These are phyloP conservation scores for Drosophila percnosoma DNA, from an alignment of 2,888 invertebrate genomes.

Conservation along the genomic window DNA sequence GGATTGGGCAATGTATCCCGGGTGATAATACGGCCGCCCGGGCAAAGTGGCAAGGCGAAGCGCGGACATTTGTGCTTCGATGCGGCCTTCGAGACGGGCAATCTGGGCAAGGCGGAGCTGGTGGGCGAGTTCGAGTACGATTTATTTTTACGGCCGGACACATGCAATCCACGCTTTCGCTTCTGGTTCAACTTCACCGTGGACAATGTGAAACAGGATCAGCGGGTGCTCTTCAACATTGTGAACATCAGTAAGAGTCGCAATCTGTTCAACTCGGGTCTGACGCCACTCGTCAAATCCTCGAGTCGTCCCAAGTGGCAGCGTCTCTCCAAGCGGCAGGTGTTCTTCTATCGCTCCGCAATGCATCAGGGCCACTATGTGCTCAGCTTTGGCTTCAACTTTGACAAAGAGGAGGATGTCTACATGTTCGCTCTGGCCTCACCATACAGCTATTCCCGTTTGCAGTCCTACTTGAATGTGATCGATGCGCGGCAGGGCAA, in stretches of 20 bases:
- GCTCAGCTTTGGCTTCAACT: constrained; percentile 96
- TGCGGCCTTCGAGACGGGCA: constrained; percentile 98
- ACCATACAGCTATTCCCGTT: constrained; percentile 97
- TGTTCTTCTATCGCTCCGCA: constrained; percentile 96
- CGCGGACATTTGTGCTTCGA: constrained; percentile 98
- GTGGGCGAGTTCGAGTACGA: constrained; percentile 98
- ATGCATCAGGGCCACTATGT: constrained; percentile 96
- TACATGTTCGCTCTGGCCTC: constrained; percentile 97
- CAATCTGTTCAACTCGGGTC: constrained; percentile 94
- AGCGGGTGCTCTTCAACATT: constrained; percentile 98
- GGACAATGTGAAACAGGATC: constrained; percentile 96
- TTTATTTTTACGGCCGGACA: constrained; percentile 97
- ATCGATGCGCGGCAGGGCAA: constrained; percentile 87
- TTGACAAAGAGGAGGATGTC: constrained; percentile 97
- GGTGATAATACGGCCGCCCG: constrained; percentile 94
- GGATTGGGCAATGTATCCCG: constrained; percentile 96
- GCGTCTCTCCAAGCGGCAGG: constrained; percentile 91
- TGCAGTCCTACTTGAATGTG: constrained; percentile 92
- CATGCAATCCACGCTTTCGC: constrained; percentile 95
- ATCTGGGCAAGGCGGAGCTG: constrained; percentile 97
- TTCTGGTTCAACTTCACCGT: constrained; percentile 99
- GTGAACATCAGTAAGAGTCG: constrained; percentile 97
- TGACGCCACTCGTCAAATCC: constrained; percentile 97
- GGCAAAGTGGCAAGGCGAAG: constrained; percentile 97
- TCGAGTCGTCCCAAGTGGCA: constrained; percentile 96